Evolutionary conservation across 2,113 vertebrate species (phyloP).

Genomic region (Stegastes partitus): DNA sequence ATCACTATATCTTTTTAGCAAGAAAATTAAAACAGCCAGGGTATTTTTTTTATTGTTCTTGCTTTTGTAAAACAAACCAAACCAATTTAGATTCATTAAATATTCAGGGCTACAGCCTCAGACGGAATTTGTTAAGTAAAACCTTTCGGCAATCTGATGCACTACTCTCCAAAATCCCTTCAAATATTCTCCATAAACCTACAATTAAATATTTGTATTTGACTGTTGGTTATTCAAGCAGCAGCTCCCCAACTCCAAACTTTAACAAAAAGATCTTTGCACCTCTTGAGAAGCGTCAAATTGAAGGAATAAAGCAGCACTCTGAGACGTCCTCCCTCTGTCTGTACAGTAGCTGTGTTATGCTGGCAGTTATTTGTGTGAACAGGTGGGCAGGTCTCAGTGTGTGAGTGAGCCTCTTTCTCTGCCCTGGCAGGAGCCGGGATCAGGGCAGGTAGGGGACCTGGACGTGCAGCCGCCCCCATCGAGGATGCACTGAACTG

Average conservation of each 20-base stretch:
- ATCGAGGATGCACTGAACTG: constrained; percentile 76
- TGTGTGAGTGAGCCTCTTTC: constrained; percentile 80
- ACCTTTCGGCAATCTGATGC: neutral
- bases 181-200: neutral
- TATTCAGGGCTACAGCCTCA: too few species aligned
- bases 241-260: neutral
- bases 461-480: constrained; percentile 70
- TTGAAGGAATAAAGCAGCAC: neutral
- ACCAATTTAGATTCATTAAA: too few species aligned
- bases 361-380: constrained; percentile 74
- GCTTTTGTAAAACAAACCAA: too few species aligned
- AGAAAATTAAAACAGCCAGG: too few species aligned
- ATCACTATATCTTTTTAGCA: too few species aligned
- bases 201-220: neutral
- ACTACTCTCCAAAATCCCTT: constrained; percentile 2
- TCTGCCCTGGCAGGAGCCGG: constrained; percentile 76
- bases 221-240: constrained; percentile 12
- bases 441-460: constrained; percentile 78
- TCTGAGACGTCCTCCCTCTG: constrained; percentile 10
- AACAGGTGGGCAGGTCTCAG: constrained; percentile 81
- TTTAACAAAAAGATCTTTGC: neutral
- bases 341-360: constrained; percentile 45
- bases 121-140: neutral
- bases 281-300: neutral
- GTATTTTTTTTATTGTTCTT: too few species aligned